Conservation (phyloP, 2,888 invertebrate genomes). For the Diadromus collaris region DNA sequence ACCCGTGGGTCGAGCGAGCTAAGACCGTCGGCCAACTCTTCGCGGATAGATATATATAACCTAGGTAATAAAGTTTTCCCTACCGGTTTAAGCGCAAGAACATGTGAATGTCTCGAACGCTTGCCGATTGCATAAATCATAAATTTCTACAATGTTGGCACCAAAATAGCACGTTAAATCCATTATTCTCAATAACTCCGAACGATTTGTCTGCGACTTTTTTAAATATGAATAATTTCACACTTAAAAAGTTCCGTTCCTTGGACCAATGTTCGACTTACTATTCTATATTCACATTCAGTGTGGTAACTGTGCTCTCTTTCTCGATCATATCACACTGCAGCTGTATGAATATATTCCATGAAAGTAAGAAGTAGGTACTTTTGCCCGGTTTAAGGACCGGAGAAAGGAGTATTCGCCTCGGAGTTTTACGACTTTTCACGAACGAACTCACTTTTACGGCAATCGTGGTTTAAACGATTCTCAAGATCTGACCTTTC, state of each 20-base stretch:
- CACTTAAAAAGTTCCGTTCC: neutral
- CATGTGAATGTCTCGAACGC: slow-evolving; percentile 10
- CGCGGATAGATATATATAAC: slow-evolving; percentile 3
- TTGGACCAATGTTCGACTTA: neutral
- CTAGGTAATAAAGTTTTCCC: slow-evolving; percentile 27
- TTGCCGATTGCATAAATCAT: neutral
- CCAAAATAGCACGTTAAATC: neutral
- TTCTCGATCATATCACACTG: slow-evolving; percentile 13
- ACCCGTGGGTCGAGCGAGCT: neutral
- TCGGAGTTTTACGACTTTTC: slow-evolving; percentile 36
- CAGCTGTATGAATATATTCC: slow-evolving; percentile 2
- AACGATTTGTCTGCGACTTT: neutral
- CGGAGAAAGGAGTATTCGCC: neutral
- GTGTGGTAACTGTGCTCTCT: neutral
- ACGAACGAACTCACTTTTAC: slow-evolving; percentile 21
- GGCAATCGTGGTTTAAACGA: slow-evolving; percentile 35
- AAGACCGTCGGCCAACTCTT: slow-evolving; percentile 22
- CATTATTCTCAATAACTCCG: neutral
- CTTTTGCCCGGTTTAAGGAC: neutral
- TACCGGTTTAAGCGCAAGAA: slow-evolving; percentile 21
- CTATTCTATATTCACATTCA: slow-evolving; percentile 12
- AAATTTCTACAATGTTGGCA: slow-evolving; percentile 2
- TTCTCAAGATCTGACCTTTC: slow-evolving; percentile 9
- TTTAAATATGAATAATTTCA: neutral
- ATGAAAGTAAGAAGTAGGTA: slow-evolving; percentile 3